Conservation (phyloP, 2,888 invertebrate genomes). For the Entomobrya proxima region DNA sequence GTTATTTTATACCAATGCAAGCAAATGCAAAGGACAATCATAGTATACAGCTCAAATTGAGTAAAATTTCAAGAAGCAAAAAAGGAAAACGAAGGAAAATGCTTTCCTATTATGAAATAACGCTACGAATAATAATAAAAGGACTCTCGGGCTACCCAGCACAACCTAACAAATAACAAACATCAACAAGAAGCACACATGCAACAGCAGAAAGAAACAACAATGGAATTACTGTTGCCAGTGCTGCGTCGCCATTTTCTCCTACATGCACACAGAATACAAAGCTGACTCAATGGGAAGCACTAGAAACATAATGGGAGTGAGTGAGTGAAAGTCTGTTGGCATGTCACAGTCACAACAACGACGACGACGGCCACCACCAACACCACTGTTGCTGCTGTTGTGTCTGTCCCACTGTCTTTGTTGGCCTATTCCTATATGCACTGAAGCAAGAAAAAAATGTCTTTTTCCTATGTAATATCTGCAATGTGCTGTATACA, state of each 20-base stretch:
- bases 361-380: too few species aligned
- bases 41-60: background rate
- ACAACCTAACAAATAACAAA: background rate
- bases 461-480: background rate
- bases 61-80: background rate
- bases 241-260: slow-evolving; percentile 10
- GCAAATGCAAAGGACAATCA: background rate
- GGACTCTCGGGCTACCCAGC: background rate
- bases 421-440: background rate
- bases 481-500: background rate
- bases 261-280: slow-evolving; percentile 1
- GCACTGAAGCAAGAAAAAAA: background rate
- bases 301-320: slow-evolving; percentile 45
- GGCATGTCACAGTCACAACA: slow-evolving; percentile 32
- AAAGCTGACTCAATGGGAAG: slow-evolving; percentile 39
- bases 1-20: background rate
- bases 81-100: background rate
- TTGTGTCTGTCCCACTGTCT: background rate
- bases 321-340: slow-evolving; percentile 32
- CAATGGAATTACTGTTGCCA: slow-evolving; percentile 40
- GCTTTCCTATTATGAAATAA: background rate
- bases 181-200: background rate
- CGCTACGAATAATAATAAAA: background rate
- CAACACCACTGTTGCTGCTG: slow-evolving; percentile 33
- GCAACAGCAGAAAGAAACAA: slow-evolving; percentile 22